Evolutionary conservation across 2,888 invertebrate genomes (phyloP).

Genomic region (Tenthredo notha): DNA sequence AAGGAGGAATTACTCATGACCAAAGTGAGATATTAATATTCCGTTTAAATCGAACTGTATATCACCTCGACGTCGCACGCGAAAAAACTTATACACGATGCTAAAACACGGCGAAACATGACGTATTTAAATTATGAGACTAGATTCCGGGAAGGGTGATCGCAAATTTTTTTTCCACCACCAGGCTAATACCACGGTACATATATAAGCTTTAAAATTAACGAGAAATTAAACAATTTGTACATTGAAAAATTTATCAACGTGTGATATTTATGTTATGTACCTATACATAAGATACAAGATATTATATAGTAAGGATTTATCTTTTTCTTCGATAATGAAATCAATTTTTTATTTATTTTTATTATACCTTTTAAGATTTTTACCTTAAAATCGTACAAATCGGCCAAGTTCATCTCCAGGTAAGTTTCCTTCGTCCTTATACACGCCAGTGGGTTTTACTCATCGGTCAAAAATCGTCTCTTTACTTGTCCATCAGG

Average conservation of each 20-base stretch:
- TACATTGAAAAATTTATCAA: neutral
- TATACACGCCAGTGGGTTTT: neutral
- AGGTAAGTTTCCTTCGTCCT: neutral
- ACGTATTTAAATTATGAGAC: conserved; percentile 60
- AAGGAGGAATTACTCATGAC: neutral
- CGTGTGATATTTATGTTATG: neutral
- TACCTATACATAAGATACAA: neutral
- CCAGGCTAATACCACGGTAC: neutral
- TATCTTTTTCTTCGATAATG: neutral
- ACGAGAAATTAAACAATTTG: conserved; percentile 19
- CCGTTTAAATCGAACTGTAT: conserved; percentile 61
- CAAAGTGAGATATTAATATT: conserved; percentile 64
- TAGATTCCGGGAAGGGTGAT: conserved; percentile 58
- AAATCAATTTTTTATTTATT: neutral
- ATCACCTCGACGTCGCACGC: conserved; percentile 55
- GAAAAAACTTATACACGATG: conserved; percentile 59
- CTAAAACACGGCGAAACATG: conserved; percentile 60
- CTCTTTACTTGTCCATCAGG: conserved; percentile 21
- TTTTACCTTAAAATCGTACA: neutral
- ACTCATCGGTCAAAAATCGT: neutral
- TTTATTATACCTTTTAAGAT: neutral
- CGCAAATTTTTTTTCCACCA: conserved; percentile 35
- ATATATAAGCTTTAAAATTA: neutral
- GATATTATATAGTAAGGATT: neutral
- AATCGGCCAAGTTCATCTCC: neutral